Evolutionary conservation across 1,140 invertebrate species (phyloP), one percentile per base, ranked within the genome.

Genomic region (Samia ricini): DNA sequence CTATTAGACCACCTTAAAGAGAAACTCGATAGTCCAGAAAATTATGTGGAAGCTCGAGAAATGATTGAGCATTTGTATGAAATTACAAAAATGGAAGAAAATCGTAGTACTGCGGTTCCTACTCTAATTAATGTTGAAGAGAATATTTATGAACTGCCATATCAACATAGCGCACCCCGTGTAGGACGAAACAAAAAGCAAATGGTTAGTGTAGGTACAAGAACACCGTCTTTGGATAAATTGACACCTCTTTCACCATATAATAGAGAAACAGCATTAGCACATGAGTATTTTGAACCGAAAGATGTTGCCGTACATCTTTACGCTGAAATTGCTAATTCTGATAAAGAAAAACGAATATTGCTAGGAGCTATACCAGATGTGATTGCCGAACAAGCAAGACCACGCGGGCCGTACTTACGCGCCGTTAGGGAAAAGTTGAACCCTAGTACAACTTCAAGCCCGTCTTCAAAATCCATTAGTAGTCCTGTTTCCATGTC

Each of bases 1-100:
- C 91, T 96, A 19, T 82, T 96, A 51, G 93, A 93, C 69, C 93
- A 93, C 59, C 87, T 96, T 2, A 91, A 93, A 58, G 93, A 94
- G 58, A 93, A 93, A 69, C 77, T 96, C 2, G 94, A 95, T 63
- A 94, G 95, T 76, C 95, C 95, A 0, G 92, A 94, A 50, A 94
- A 94, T 60, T 95, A 95, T 68, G 92, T 93, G 49, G 94, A 95
- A 72, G 95, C 95, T 1, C 91, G 94, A 21, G 94, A 95, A 82
- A 95, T 95, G 91, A 96, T 96, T 56, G 95, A 96, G 73, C 94
- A 95, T 64, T 83, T 96, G 2, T 96, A 96, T 70, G 95, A 95
- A 79, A 90, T 95, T 22, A 95, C 95, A 52, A 95, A 95, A 73
- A 93, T 95, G 1, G 94, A 95, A 74, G 94, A 95, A 66, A 94